Percentiles rank a stretch among this genome's conserved stretches.
Conservation (phyloP, 1,140 invertebrate genomes). For the Goniozus legneri region DNA sequence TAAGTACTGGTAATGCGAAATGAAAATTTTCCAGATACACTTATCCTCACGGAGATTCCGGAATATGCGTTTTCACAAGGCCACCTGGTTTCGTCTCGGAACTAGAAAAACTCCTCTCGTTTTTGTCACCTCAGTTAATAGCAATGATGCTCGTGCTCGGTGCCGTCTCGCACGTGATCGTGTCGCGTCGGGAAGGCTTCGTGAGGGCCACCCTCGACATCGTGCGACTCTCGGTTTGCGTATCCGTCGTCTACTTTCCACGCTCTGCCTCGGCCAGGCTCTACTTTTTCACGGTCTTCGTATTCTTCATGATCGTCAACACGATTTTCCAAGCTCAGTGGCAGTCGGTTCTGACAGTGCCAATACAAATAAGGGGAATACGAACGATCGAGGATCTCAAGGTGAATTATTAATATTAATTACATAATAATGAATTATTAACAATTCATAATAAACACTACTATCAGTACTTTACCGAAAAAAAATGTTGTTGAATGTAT, state of each 20-base stretch:
- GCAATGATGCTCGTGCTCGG: neutral
- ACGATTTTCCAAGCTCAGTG: constrained; percentile 15
- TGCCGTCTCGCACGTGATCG: neutral
- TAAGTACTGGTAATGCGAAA: too few species aligned
- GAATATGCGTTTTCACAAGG: constrained; percentile 13
- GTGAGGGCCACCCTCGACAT: constrained; percentile 1
- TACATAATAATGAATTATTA: too few species aligned
- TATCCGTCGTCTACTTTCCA: constrained; percentile 4
- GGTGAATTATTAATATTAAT: too few species aligned
- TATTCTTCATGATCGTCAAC: constrained; percentile 14
- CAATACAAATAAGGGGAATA: constrained; percentile 6
- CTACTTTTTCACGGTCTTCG: constrained; percentile 9
- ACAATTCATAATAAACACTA: too few species aligned
- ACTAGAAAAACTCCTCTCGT: constrained; percentile 6
- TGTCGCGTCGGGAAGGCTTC: constrained; percentile 2
- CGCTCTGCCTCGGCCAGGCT: constrained; percentile 6
- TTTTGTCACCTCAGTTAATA: neutral
- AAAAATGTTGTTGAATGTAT: too few species aligned
- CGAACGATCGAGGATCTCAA: constrained; percentile 8
- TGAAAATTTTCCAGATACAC: constrained; percentile 16
- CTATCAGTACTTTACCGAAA: too few species aligned
- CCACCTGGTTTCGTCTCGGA: constrained; percentile 3
- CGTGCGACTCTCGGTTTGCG: constrained; percentile 9
- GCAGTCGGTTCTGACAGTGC: constrained; percentile 11
- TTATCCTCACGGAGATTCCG: constrained; percentile 14